Conservation (phyloP, 2,797 vertebrate genomes). For the Catharus ustulatus region DNA sequence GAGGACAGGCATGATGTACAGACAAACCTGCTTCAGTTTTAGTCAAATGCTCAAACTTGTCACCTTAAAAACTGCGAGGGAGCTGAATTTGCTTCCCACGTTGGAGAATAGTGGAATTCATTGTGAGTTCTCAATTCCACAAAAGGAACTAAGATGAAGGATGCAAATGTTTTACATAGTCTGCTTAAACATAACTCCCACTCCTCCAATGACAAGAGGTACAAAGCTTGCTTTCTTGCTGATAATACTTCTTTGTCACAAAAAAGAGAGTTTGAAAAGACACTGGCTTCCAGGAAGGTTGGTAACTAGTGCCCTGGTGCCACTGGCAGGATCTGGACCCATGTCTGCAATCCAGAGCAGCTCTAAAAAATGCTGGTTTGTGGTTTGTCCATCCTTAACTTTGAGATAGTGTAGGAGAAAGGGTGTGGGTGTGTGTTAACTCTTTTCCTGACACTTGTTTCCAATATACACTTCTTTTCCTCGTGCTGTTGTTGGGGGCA, state of each 20-base stretch:
- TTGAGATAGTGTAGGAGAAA: neutral
- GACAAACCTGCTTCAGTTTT: constrained; percentile 1
- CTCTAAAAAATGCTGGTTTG: neutral
- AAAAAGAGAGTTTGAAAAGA: neutral
- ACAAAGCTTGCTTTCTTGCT: constrained; percentile 3
- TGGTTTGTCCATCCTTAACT: neutral
- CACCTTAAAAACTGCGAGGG: neutral
- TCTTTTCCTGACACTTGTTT: neutral
- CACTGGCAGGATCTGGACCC: neutral
- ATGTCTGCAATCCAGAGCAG: neutral
- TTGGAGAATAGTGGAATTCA: neutral
- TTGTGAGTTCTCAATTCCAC: neutral
- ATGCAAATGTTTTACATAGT: constrained; percentile 58
- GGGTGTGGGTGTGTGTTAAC: neutral
- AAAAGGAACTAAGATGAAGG: constrained; percentile 35
- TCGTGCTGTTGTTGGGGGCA: neutral
- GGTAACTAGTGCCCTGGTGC: neutral
- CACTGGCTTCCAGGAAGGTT: neutral
- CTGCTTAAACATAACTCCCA: constrained; percentile 61
- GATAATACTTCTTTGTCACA: neutral
- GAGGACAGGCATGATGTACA: neutral
- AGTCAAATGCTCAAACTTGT: constrained; percentile 16
- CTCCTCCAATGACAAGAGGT: constrained; percentile 21
- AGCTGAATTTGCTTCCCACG: constrained; percentile 51
- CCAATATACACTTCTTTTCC: neutral